Conservation (phyloP, 2,797 vertebrate genomes). For the Tiaroga cobitis region DNA sequence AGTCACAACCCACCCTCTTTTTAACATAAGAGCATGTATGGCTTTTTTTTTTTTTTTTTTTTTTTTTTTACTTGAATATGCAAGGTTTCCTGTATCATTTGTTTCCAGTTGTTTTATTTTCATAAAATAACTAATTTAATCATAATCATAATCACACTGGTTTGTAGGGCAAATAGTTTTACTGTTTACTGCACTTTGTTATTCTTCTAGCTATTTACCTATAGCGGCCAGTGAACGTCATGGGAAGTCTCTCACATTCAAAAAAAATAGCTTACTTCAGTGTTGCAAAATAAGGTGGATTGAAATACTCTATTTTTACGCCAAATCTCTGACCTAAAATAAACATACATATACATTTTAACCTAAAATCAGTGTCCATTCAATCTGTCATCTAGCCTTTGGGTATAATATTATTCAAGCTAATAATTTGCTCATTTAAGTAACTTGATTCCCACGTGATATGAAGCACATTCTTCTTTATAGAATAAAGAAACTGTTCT, state of each 20-base stretch:
- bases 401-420: not conserved
- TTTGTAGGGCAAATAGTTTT: not conserved
- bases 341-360: not conserved
- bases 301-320: not conserved
- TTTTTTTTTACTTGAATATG: not conserved
- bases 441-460: slow-evolving; percentile 3
- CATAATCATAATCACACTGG: not conserved
- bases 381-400: not conserved
- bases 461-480: slow-evolving; percentile 13
- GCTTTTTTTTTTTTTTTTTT: not conserved
- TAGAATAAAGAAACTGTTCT: slow-evolving; percentile 17
- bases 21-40: not conserved
- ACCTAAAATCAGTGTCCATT: not conserved
- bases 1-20: not conserved
- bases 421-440: slow-evolving; percentile 14
- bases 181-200: not conserved
- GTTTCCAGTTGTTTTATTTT: not conserved
- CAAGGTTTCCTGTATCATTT: not conserved
- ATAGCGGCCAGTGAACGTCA: not conserved
- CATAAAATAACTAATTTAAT: not conserved
- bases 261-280: not conserved
- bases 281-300: not conserved
- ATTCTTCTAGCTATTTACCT: not conserved
- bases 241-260: not conserved
- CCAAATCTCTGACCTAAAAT: not conserved